These are phyloP conservation scores for Neosalanx taihuensis DNA, from an alignment of 2,797 vertebrate species.

Conservation along the genomic window DNA sequence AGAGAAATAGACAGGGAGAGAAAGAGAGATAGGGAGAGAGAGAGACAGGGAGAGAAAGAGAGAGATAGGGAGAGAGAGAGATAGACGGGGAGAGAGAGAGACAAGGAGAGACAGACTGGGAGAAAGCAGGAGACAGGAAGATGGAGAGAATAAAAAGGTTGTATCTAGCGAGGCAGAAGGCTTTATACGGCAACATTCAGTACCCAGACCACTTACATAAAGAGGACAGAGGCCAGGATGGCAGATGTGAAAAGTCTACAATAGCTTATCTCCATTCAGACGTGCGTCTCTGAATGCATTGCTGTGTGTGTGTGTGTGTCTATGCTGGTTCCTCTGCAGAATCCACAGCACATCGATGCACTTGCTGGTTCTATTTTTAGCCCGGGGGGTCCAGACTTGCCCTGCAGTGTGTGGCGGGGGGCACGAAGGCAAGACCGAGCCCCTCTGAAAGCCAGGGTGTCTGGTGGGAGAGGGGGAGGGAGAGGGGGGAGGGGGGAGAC, in stretches of 20 bases:
- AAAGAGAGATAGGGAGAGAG: too few relatives aligned
- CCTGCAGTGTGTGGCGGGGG: background rate
- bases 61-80: background rate
- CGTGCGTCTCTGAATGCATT: background rate
- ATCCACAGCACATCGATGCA: background rate
- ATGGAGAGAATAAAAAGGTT: background rate
- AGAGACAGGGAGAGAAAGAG: background rate
- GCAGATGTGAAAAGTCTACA: too few relatives aligned
- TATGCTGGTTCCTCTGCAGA: background rate
- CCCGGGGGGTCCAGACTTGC: background rate
- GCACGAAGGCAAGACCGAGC: background rate
- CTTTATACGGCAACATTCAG: too few relatives aligned
- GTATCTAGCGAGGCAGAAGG: background rate
- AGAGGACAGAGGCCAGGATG: too few relatives aligned
- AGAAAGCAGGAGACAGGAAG: slow-evolving; percentile 9
- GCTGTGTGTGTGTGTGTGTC: background rate
- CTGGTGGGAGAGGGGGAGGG: background rate
- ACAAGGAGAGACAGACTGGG: background rate
- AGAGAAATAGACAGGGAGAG: too few relatives aligned
- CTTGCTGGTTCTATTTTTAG: background rate
- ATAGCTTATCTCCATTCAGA: too few relatives aligned
- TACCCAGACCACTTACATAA: too few relatives aligned
- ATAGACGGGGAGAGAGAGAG: background rate
- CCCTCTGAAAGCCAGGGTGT: too few relatives aligned
- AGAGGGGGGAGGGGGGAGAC: background rate